Conservation (phyloP, 2,888 invertebrate species). For the Drosophila borborema region DNA sequence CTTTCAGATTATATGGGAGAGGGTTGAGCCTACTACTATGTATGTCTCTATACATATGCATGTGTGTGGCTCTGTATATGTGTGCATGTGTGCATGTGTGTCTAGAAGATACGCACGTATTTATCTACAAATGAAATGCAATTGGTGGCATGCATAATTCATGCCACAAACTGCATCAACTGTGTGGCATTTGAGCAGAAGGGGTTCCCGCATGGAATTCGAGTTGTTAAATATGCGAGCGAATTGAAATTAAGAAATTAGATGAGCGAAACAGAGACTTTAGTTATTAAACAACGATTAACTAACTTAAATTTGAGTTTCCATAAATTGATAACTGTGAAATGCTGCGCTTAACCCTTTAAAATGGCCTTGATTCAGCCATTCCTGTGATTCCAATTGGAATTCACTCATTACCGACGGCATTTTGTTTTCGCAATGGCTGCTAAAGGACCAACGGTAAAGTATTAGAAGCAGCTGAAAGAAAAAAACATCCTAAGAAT, state of each 20-base stretch:
- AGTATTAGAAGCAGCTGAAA: slow-evolving; percentile 16
- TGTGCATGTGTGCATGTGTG: neutral
- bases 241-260: slow-evolving; percentile 14
- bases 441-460: slow-evolving; percentile 59
- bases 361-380: neutral
- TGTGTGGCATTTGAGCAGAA: slow-evolving; percentile 18
- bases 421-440: slow-evolving; percentile 35
- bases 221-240: slow-evolving; percentile 25
- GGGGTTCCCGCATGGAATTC: slow-evolving; percentile 7
- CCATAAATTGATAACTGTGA: neutral
- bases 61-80: neutral
- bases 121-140: slow-evolving; percentile 60
- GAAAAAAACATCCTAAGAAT: slow-evolving; percentile 44
- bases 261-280: neutral
- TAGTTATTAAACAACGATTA: neutral
- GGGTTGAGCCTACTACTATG: slow-evolving; percentile 36
- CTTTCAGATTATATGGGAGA: slow-evolving; percentile 30
- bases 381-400: neutral
- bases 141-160: slow-evolving; percentile 68
- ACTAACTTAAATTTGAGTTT: neutral
- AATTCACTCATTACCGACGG: slow-evolving; percentile 36
- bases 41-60: slow-evolving; percentile 4
- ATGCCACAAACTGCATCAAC: slow-evolving; percentile 45
- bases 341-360: neutral
- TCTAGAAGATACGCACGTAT: slow-evolving; percentile 24